Percentiles rank a stretch among this genome's conserved stretches.
Evolutionary conservation across 1,140 invertebrate genomes (phyloP).

Genomic region (Pygmarrhopalites habei): DNA sequence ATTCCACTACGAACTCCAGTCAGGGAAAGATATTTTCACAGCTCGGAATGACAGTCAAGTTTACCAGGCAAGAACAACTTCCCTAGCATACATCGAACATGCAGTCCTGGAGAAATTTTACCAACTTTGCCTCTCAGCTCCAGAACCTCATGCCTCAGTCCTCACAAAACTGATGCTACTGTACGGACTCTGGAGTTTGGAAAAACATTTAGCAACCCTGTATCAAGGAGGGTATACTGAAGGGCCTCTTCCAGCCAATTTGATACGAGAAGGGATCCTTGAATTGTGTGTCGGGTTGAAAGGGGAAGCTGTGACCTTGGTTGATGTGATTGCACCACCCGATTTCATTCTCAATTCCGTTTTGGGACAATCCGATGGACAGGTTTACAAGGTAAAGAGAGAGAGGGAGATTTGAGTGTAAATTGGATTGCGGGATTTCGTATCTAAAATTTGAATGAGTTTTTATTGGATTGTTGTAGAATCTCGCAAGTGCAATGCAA

Average conservation of each 20-base stretch:
- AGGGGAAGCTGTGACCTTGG: constrained; percentile 66
- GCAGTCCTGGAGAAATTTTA: constrained; percentile 54
- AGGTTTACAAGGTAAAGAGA: constrained; percentile 85
- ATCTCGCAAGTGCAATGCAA: too few relatives aligned
- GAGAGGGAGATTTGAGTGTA: too few relatives aligned
- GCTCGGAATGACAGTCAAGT: constrained; percentile 74
- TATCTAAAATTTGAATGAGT: too few relatives aligned
- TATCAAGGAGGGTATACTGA: constrained; percentile 45
- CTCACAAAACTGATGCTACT: constrained; percentile 41
- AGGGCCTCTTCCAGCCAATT: constrained; percentile 29
- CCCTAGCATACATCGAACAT: constrained; percentile 66
- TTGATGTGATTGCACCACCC: constrained; percentile 76
- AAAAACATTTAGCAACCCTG: constrained; percentile 45
- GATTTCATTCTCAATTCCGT: constrained; percentile 78
- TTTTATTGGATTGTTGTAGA: too few relatives aligned
- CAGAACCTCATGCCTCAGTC: constrained; percentile 43
- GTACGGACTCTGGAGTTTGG: constrained; percentile 54
- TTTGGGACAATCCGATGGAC: constrained; percentile 69
- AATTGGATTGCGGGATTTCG: too few relatives aligned
- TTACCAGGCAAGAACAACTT: constrained; percentile 65
- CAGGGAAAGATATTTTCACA: constrained; percentile 60
- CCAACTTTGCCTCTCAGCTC: constrained; percentile 44
- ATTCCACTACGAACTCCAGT: constrained; percentile 46
- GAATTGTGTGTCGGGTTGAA: constrained; percentile 56
- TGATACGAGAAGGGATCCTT: constrained; percentile 57